A percentile compares a stretch with the other conserved stretches of the same genome.
Evolutionary conservation across 2,113 vertebrate species (phyloP).

Genomic region (Mandrillus leucophaeus): DNA sequence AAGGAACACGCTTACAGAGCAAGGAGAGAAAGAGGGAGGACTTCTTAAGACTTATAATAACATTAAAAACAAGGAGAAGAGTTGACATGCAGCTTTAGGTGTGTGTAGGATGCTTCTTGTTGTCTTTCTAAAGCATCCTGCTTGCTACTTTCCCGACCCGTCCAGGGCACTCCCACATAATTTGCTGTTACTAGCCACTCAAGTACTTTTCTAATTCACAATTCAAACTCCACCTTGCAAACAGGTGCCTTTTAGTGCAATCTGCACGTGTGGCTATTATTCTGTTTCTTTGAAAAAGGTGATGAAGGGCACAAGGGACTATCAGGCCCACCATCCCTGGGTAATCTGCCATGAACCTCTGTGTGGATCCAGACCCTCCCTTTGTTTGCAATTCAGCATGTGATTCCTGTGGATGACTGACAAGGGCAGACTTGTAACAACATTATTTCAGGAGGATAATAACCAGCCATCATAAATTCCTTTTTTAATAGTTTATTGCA

Average conservation of each 20-base stretch:
- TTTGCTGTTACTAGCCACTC: constrained; percentile 59
- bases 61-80: background rate
- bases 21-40: background rate
- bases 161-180: constrained; percentile 41
- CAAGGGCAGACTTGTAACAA: constrained; percentile 83
- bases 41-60: background rate
- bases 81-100: background rate
- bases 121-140: background rate
- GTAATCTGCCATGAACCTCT: constrained; percentile 52
- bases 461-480: constrained; percentile 86
- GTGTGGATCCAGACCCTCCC: constrained; percentile 46
- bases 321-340: background rate
- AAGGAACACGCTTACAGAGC: background rate
- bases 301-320: background rate
- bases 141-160: background rate
- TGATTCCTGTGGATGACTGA: constrained; percentile 75
- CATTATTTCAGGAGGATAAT: constrained; percentile 85
- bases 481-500: constrained; percentile 87
- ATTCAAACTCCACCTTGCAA: constrained; percentile 56
- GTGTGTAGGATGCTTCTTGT: background rate
- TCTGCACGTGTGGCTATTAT: background rate
- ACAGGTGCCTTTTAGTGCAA: background rate
- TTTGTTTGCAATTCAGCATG: constrained; percentile 79
- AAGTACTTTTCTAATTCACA: constrained; percentile 54
- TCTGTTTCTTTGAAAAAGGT: constrained; percentile 61